phyloP scores from a whole-genome alignment of 1,140 invertebrate species.

The Trissolcus basalis region DNA sequence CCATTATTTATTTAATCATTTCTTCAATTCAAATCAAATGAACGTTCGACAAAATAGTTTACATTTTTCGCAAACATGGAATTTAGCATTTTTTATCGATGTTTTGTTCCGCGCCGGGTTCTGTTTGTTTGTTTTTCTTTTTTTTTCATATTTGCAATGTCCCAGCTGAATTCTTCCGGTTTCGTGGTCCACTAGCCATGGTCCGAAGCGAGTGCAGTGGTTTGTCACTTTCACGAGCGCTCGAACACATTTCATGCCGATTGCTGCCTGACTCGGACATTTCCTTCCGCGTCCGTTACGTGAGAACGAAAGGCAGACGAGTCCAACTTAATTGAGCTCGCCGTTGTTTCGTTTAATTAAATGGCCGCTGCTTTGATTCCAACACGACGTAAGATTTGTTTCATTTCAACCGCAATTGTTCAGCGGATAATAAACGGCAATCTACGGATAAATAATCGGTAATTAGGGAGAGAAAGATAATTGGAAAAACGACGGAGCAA shows the following conservation, averaged over 20 bases:
- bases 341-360: conserved; percentile 24
- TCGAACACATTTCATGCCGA: conserved; percentile 39
- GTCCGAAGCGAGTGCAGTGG: conserved; percentile 9
- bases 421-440: neutral
- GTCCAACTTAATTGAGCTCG: conserved; percentile 13
- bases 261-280: conserved; percentile 36
- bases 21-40: too few relatives aligned
- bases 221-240: conserved; percentile 47
- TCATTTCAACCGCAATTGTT: conserved; percentile 22
- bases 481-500: neutral
- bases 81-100: too few relatives aligned
- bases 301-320: conserved; percentile 48
- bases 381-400: conserved; percentile 19
- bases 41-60: too few relatives aligned
- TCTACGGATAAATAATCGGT: conserved; percentile 22
- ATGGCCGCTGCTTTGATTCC: conserved; percentile 1
- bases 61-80: too few relatives aligned
- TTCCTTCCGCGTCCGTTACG: conserved; percentile 48
- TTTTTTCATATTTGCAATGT: too few relatives aligned
- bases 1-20: too few relatives aligned
- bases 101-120: too few relatives aligned
- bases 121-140: too few relatives aligned
- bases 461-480: conserved; percentile 19
- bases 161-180: conserved; percentile 16
- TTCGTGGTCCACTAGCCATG: conserved; percentile 23